Evolutionary conservation across 2,888 invertebrate genomes (phyloP).

Genomic region (Trypoxylon attenuatum): DNA sequence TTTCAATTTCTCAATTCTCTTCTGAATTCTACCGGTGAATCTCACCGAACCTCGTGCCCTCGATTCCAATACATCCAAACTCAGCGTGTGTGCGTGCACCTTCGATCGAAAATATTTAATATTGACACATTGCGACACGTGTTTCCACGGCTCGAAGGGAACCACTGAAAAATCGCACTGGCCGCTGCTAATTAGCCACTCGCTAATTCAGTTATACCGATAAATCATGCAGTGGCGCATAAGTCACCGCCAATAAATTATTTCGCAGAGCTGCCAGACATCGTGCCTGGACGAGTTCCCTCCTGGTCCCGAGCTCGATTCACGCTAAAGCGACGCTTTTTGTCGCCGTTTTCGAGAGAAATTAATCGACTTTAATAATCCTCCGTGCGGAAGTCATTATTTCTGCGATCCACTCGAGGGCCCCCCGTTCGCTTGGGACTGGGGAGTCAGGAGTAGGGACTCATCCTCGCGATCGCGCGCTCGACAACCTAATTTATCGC

Average conservation of each 20-base stretch:
- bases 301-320: conserved; percentile 1
- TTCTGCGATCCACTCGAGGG: conserved; percentile 11
- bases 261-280: conserved; percentile 4
- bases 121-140: background rate
- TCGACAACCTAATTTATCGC: conserved; percentile 15
- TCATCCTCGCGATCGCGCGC: conserved; percentile 23
- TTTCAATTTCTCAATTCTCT: conserved; percentile 4
- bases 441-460: no score
- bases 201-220: conserved; percentile 23
- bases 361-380: conserved; percentile 45
- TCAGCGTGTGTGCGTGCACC: background rate
- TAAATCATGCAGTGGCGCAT: conserved; percentile 36
- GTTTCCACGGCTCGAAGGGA: background rate
- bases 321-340: conserved; percentile 21
- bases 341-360: conserved; percentile 40
- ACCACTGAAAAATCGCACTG: conserved; percentile 3
- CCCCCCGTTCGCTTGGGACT: conserved; percentile 5
- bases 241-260: conserved; percentile 46
- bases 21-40: conserved; percentile 20
- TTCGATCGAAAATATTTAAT: background rate
- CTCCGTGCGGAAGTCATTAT: conserved; percentile 28
- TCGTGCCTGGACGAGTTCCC: conserved; percentile 21
- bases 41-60: conserved; percentile 1
- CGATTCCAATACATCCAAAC: background rate
- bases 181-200: conserved; percentile 41